These are phyloP conservation scores for Steinernema khuongi DNA, from an alignment of 1,140 invertebrate genomes.

Conservation along the genomic window DNA sequence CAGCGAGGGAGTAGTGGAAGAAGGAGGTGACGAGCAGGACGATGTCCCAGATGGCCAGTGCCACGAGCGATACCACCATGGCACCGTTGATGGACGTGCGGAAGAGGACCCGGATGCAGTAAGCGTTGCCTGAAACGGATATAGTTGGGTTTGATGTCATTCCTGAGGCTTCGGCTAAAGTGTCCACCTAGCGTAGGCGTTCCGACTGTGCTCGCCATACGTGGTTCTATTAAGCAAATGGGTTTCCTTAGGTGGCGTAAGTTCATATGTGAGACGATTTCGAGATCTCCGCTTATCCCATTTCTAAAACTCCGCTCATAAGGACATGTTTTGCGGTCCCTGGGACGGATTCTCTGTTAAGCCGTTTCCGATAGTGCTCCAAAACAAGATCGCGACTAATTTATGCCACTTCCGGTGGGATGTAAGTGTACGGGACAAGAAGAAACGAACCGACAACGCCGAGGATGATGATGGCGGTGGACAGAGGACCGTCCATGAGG, in stretches of 20 bases:
- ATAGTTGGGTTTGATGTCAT: no score
- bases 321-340: background rate
- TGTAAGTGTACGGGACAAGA: background rate
- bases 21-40: constrained; percentile 18
- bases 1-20: constrained; percentile 17
- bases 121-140: constrained; percentile 20
- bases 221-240: no score
- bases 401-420: no score
- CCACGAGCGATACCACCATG: constrained; percentile 1
- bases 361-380: no score
- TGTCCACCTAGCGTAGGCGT: no score
- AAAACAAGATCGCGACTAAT: no score
- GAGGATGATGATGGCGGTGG: constrained; percentile 1
- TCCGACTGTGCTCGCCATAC: no score
- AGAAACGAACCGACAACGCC: background rate
- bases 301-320: background rate
- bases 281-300: background rate
- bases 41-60: constrained; percentile 21
- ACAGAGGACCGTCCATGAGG: background rate
- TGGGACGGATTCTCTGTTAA: no score
- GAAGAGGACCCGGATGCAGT: constrained; percentile 14
- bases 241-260: no score
- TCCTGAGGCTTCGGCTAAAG: no score
- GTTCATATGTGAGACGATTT: background rate
- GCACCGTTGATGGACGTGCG: constrained; percentile 8